Evolutionary conservation across 1,140 invertebrate species (phyloP).

Genomic region (Octopus sinensis): DNA sequence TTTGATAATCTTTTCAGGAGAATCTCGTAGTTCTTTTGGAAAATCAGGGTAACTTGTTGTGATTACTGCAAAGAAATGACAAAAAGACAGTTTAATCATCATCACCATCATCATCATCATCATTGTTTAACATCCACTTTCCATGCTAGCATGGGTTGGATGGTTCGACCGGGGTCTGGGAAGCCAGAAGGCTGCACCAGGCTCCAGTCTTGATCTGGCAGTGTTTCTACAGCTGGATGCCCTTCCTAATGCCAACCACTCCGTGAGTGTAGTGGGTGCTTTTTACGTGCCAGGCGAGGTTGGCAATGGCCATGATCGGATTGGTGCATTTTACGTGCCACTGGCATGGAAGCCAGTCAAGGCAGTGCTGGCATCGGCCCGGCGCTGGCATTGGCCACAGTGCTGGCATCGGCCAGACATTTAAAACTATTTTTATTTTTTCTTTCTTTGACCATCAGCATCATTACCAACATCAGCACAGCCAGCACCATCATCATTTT

Average conservation of each 20-base stretch:
- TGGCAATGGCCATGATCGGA: neutral
- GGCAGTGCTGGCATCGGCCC: no score
- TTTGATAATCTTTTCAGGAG: slow-evolving; percentile 65
- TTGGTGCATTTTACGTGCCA: neutral
- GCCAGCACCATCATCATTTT: no score
- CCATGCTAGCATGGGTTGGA: no score
- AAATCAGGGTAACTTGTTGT: slow-evolving; percentile 65
- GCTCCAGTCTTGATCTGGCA: no score
- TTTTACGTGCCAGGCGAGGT: neutral
- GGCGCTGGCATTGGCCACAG: no score
- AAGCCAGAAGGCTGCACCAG: no score
- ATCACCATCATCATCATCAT: slow-evolving; percentile 8
- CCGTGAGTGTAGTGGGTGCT: neutral
- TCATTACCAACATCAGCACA: no score
- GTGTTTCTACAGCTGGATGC: no score
- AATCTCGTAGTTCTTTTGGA: slow-evolving; percentile 66
- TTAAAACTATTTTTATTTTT: neutral
- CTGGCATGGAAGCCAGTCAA: neutral
- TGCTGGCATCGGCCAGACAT: no score
- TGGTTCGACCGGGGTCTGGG: no score
- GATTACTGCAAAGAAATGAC: slow-evolving; percentile 50
- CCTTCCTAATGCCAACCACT: neutral
- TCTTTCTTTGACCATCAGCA: neutral
- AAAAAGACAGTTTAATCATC: slow-evolving; percentile 32
- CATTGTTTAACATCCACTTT: no score